Conservation (phyloP, 2,888 invertebrate species). For the Sylvicola cinctus region DNA sequence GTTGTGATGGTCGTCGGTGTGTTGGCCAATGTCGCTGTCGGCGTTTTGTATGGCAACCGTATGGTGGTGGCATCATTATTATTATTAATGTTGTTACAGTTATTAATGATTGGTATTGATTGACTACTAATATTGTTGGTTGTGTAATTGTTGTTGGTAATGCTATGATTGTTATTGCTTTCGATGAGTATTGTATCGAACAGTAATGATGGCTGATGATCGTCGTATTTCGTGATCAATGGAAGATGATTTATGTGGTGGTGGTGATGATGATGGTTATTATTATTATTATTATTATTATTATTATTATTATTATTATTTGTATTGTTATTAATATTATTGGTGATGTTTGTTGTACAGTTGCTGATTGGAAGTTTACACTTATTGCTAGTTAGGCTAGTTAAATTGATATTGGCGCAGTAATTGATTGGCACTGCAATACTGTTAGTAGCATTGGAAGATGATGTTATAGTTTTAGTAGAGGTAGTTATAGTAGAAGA, state of each 20-base stretch:
- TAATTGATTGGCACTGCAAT: too few species aligned
- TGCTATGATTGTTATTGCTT: slow-evolving; percentile 2
- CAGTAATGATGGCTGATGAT: too few species aligned
- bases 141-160: slow-evolving; percentile 5
- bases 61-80: slow-evolving; percentile 3
- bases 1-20: too few species aligned
- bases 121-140: slow-evolving; percentile 7
- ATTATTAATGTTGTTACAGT: slow-evolving; percentile 11
- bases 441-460: slow-evolving; percentile 15
- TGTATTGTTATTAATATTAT: slow-evolving; percentile 6
- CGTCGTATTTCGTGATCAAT: too few species aligned
- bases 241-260: slow-evolving; percentile 7
- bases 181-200: too few species aligned
- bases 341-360: slow-evolving; percentile 7
- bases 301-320: slow-evolving; percentile 6
- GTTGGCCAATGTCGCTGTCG: too few species aligned
- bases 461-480: slow-evolving; percentile 12
- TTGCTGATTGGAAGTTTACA: slow-evolving; percentile 5
- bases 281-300: too few species aligned
- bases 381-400: too few species aligned
- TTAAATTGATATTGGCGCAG: too few species aligned
- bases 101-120: slow-evolving; percentile 12
- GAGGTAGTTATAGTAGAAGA: slow-evolving; percentile 8
- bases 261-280: too few species aligned
- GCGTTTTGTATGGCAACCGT: too few species aligned